phyloP scores from a whole-genome alignment of 2,888 invertebrate genomes.

The Amiota minor region DNA sequence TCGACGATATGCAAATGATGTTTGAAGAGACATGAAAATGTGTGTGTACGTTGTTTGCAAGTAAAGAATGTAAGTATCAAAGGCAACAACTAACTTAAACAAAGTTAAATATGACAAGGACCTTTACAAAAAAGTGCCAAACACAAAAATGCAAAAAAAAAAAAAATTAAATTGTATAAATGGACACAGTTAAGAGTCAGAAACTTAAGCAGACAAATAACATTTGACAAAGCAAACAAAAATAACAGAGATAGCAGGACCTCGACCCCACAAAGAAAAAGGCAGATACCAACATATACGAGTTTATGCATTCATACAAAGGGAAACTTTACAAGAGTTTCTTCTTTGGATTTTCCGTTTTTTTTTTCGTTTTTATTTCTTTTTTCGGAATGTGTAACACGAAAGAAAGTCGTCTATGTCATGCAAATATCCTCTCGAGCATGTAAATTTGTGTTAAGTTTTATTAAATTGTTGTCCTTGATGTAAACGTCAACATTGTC shows the following conservation, averaged over 20 bases:
- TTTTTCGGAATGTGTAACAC: background rate
- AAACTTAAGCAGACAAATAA: constrained; percentile 60
- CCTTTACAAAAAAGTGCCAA: background rate
- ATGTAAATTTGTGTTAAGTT: constrained; percentile 63
- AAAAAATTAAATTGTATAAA: constrained; percentile 30
- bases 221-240: constrained; percentile 32
- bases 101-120: constrained; percentile 50
- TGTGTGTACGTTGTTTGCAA: too few species aligned
- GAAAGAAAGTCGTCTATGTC: background rate
- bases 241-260: too few species aligned
- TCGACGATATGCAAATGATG: constrained; percentile 19
- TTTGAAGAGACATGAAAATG: background rate
- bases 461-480: constrained; percentile 63
- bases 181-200: constrained; percentile 31
- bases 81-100: constrained; percentile 35
- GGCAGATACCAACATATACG: background rate
- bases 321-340: too few species aligned
- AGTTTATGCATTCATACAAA: too few species aligned
- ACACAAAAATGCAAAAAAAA: constrained; percentile 12
- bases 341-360: too few species aligned
- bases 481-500: background rate
- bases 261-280: too few species aligned
- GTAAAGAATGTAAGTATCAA: constrained; percentile 5
- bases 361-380: too few species aligned
- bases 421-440: constrained; percentile 41